phyloP scores from a whole-genome alignment of 2,797 vertebrate species.

The Kryptopterus vitreolus region DNA sequence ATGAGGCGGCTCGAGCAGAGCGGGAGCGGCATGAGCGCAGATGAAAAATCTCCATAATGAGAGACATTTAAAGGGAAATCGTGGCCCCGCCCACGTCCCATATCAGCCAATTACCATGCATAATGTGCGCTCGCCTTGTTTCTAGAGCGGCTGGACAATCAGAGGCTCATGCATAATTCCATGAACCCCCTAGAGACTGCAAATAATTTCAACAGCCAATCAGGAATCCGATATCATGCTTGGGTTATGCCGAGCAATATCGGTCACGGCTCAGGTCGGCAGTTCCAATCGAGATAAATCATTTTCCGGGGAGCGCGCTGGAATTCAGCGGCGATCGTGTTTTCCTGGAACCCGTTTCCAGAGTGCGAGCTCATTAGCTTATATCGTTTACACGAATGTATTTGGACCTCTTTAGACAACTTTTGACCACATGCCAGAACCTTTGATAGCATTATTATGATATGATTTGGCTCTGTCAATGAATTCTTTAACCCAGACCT shows the following conservation, averaged over 20 bases:
- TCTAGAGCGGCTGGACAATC: conserved; percentile 31
- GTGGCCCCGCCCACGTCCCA: conserved; percentile 12
- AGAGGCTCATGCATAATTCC: conserved; percentile 40
- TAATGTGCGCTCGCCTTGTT: conserved; percentile 36
- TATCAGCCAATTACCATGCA: conserved; percentile 43
- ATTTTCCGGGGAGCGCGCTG: background rate
- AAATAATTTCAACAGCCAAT: background rate
- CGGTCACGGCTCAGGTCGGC: conserved; percentile 7
- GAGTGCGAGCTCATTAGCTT: background rate
- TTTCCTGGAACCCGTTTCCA: background rate
- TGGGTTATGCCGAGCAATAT: conserved; percentile 2
- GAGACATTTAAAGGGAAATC: conserved; percentile 2
- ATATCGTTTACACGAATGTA: background rate
- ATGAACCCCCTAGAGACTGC: conserved; percentile 2
- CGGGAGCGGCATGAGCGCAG: background rate
- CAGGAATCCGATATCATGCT: conserved; percentile 14
- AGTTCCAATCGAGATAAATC: background rate
- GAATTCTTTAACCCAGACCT: background rate
- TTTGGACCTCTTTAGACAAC: background rate
- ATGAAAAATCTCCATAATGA: conserved; percentile 18
- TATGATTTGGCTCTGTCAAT: background rate
- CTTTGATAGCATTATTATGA: background rate
- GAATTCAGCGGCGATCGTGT: background rate
- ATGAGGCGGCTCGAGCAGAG: conserved; percentile 2
- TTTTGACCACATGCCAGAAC: conserved; percentile 10